Evolutionary conservation across 2,797 vertebrate genomes (phyloP), one percentile per base, ranked within the genome.

Genomic region (Pempheris klunzingeri): DNA sequence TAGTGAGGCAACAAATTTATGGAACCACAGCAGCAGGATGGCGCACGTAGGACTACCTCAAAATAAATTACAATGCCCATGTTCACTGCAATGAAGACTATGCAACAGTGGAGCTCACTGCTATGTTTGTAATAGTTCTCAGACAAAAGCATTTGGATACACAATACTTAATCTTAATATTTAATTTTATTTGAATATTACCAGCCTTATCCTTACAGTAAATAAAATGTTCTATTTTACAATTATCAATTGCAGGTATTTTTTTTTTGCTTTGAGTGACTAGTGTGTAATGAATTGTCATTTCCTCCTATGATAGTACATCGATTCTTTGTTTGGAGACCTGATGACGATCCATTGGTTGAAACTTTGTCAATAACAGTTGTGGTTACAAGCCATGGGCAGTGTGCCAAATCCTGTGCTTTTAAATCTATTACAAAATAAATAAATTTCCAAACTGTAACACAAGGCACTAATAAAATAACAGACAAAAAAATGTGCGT

Each of bases 331-430:
- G 28, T 53, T 73, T 57, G 61, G 2, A 68, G 15, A 54, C 15
- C n/a, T 57, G 39, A 50, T 62, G 14, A 44, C n/a, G 46, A 69
- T 44, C 28, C 24, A 62, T 54, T 71, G 18, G 74, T 73, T 1
- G 0, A 17, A 47, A 50, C 32, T 28, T 62, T 43, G 22, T 49
- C 39, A 59, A 5, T 61, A 43, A 8, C 49, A 66, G 3, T 26
- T 63, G 2, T 26, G 36, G 32, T 15, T 53, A 39, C 15, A 41
- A 41, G 20, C 24, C 30, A 41, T 26, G 2, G 30, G 15, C 20
- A 44, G 3, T 18, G 5, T 65, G 63, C 52, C 20, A 76, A 20
- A 73, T 8, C 1, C 3, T 17, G 2, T 46, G 12, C 34, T 55
- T 50, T 61, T 22, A 24, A 55, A 52, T 71, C n/a, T 3, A 9